These are phyloP conservation scores for Sapayoa aenigma DNA, from an alignment of 2,113 vertebrate species.

Conservation along the genomic window DNA sequence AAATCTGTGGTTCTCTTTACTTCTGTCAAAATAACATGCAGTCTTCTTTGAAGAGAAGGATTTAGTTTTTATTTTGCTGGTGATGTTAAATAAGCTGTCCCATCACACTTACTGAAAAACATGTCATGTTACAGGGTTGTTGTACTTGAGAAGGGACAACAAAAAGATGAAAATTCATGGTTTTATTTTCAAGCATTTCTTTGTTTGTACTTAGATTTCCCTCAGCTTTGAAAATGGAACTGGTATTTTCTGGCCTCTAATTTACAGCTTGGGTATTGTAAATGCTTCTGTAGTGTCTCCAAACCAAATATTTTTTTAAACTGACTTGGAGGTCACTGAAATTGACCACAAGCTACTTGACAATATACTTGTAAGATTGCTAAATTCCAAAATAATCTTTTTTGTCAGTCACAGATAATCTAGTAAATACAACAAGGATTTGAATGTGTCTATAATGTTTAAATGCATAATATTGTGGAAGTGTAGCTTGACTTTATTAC, in stretches of 20 bases:
- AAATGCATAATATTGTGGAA: background rate
- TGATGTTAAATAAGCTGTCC: background rate
- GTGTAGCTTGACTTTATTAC: background rate
- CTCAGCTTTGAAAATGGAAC: background rate
- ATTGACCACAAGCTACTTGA: background rate
- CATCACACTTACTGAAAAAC: background rate
- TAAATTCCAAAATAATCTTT: no score
- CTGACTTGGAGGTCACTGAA: background rate
- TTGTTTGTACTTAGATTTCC: background rate
- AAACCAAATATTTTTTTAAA: background rate
- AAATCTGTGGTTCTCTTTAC: background rate
- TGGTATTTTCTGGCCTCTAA: background rate
- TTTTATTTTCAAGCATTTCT: background rate
- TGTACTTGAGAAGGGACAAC: fast-evolving
- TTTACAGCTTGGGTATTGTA: background rate
- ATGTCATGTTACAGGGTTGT: background rate
- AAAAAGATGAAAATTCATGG: background rate
- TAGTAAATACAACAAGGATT: background rate
- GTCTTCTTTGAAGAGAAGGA: background rate
- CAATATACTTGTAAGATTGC: background rate
- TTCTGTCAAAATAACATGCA: background rate
- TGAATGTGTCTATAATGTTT: background rate
- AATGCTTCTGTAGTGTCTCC: background rate
- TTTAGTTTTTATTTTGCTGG: background rate
- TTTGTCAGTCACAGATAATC: background rate